Evolutionary conservation across 1,140 invertebrate species (phyloP), one percentile per base, ranked within the genome.

Genomic region (Anagrus nilaparvatae): DNA sequence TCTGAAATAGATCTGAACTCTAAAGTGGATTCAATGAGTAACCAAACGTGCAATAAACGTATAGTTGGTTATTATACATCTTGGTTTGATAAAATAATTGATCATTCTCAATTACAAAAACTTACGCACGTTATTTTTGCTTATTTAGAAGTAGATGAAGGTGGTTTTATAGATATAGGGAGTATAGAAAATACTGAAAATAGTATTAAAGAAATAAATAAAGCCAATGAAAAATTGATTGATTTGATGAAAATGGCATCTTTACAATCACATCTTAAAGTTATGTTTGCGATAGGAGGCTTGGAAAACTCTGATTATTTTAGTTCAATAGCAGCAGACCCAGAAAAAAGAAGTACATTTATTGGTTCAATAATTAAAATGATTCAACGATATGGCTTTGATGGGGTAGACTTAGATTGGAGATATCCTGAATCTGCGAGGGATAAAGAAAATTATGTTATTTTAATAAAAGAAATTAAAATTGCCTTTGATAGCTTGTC

Each of bases 381-480:
- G 47, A 40, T 82, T 0, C 54, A 64, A 37, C 71, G 69, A 13
- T 72, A 84, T 53, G 66, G 72, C 5, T 87, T 89, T 42, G 81
- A 88, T 61, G 86, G 86, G 0, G 67, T 89, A 3, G 84, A 88
- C 54, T 10, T 89, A 10, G 84, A 87, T 56, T 87, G 84, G 84
- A 83, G 87, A 52, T 86, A 86, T 53, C 84, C 82, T 0, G 72
- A 65, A 10, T 62, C 68, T 9, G 42, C 72, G 3, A 58, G 59
- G 4, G 66, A 70, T 47, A 68, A 67, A 12, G 46, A 56, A 18
- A 73, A 74, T 50, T 75, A 67, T 31, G 59, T 69, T 1, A 46
- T 55, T 0, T 58, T 77, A 1, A 37, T 75, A 13, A 54, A 59
- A 18, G 70, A 72, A 49, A 47, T 79, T 16, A 72, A 70, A 50